These are phyloP conservation scores for Melanostigma gelatinosum DNA, from an alignment of 2,113 vertebrate species.

Conservation along the genomic window DNA sequence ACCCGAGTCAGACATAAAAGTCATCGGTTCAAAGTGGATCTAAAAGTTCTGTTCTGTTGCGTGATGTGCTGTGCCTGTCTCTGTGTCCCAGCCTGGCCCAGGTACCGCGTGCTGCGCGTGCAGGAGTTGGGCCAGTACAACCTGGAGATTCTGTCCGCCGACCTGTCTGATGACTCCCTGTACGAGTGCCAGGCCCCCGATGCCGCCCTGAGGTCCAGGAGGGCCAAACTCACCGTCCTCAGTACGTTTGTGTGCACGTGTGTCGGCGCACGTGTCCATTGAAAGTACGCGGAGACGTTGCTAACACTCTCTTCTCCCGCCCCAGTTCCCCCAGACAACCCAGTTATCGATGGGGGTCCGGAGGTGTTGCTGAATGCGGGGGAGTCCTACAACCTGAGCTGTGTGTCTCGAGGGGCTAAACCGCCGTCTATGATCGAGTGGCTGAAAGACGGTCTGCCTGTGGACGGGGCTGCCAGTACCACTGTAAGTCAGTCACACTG, in stretches of 20 bases:
- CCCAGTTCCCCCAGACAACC: conserved; percentile 90
- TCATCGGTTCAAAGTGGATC: background rate
- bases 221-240: conserved; percentile 93
- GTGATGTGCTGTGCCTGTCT: conserved; percentile 13
- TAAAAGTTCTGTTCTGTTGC: background rate
- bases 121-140: conserved; percentile 92
- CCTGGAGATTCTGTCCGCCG: conserved; percentile 91
- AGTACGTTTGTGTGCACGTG: conserved; percentile 70
- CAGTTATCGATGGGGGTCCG: conserved; percentile 89
- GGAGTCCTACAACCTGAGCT: conserved; percentile 92
- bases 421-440: conserved; percentile 90
- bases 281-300: background rate
- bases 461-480: conserved; percentile 86
- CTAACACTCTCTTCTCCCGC: background rate
- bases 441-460: conserved; percentile 89
- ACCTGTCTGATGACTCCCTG: conserved; percentile 91
- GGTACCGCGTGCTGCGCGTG: conserved; percentile 90
- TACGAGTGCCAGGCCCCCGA: conserved; percentile 98
- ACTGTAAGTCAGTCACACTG: conserved; percentile 80
- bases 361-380: conserved; percentile 92
- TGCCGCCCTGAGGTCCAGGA: conserved; percentile 91
- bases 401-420: conserved; percentile 91
- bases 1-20: background rate
- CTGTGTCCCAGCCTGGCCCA: conserved; percentile 89
- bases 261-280: background rate